Evolutionary conservation across 2,113 vertebrate species (phyloP).

Genomic region (Origma solitaria): DNA sequence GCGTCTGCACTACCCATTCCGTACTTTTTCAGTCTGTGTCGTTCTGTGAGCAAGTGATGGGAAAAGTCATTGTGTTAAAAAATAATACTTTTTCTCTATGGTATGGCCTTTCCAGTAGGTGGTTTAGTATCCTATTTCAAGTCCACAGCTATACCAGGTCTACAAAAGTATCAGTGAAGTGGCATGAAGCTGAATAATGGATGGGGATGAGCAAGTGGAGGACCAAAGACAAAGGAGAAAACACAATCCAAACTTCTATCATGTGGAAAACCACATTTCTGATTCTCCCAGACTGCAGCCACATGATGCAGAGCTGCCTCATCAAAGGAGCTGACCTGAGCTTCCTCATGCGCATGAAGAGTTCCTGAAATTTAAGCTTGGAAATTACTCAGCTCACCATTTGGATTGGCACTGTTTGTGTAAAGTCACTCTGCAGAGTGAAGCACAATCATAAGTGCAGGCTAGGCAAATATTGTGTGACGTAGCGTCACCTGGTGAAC

Average conservation of each 20-base stretch:
- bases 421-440: not conserved
- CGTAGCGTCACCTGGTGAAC: not conserved
- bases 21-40: not conserved
- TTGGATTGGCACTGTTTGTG: not conserved
- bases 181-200: not conserved
- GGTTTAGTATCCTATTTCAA: not conserved
- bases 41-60: not conserved
- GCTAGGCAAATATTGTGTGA: not conserved
- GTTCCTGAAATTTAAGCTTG: not conserved
- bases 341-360: not conserved
- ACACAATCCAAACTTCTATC: not conserved
- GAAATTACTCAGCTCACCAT: not conserved
- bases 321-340: not conserved
- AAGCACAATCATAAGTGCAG: not conserved
- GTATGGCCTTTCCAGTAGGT: not conserved
- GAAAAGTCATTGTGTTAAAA: not conserved
- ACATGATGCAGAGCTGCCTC: not conserved
- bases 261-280: not conserved
- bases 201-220: not conserved
- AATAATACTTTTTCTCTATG: not conserved
- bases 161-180: not conserved
- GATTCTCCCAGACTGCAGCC: not conserved
- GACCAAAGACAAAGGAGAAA: not conserved
- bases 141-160: not conserved
- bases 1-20: not conserved